A percentile compares a stretch with the other conserved stretches of the same genome.
phyloP scores from a whole-genome alignment of 2,888 invertebrate genomes.

The Orthosia cruda region DNA sequence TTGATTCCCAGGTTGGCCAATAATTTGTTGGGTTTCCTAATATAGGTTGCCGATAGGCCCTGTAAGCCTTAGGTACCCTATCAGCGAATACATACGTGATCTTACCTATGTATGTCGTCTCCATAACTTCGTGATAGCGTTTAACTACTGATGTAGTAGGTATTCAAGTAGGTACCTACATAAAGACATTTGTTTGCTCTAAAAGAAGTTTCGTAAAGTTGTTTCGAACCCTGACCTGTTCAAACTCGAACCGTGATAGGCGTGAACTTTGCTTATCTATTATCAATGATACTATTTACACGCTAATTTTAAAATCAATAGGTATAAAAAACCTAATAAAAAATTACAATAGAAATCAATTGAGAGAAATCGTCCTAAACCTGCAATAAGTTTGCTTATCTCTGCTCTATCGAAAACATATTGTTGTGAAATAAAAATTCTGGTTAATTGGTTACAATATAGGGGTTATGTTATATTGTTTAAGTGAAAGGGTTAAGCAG shows the following conservation, averaged over 20 bases:
- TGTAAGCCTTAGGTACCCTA: no score
- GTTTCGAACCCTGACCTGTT: conserved; percentile 45
- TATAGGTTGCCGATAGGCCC: background rate
- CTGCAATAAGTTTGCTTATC: conserved; percentile 25
- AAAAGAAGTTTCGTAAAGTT: conserved; percentile 21
- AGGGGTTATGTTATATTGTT: no score
- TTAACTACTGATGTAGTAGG: background rate
- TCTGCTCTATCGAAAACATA: conserved; percentile 25
- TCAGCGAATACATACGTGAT: background rate
- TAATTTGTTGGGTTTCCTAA: background rate
- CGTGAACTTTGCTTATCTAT: conserved; percentile 46
- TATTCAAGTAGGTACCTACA: background rate
- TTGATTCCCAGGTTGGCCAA: no score
- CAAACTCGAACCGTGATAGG: conserved; percentile 45
- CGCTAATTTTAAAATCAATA: conserved; percentile 31
- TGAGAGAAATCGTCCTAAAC: conserved; percentile 50
- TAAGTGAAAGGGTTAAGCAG: no score
- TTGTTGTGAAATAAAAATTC: conserved; percentile 17
- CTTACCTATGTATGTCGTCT: background rate
- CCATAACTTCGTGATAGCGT: background rate
- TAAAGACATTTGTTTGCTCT: background rate
- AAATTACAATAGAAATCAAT: conserved; percentile 37
- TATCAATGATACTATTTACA: conserved; percentile 48
- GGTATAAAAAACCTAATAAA: conserved; percentile 20
- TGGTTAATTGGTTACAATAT: background rate